Evolutionary conservation across 2,888 invertebrate genomes (phyloP).

Genomic region (Tuta absoluta): DNA sequence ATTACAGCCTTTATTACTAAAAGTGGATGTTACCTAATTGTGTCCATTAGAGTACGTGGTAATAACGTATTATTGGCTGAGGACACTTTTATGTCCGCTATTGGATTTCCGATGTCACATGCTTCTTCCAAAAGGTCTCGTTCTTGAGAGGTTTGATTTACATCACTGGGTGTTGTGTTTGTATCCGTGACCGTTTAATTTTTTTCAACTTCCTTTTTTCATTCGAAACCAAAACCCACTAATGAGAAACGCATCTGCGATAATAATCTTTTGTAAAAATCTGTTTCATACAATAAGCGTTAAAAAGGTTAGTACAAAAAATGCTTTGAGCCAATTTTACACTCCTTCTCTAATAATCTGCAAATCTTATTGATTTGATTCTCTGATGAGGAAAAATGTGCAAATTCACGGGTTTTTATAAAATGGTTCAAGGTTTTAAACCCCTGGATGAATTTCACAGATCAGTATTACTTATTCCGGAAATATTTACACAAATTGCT

Average conservation of each 20-base stretch:
- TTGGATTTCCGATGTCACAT: neutral
- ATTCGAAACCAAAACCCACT: conserved; percentile 32
- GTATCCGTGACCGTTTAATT: neutral
- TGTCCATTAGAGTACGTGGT: conserved; percentile 24
- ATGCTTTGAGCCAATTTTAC: conserved; percentile 50
- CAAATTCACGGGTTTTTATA: neutral
- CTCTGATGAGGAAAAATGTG: neutral
- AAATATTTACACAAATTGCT: conserved; percentile 4
- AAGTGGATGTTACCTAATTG: conserved; percentile 58
- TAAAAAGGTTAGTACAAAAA: conserved; percentile 48
- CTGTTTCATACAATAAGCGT: conserved; percentile 59
- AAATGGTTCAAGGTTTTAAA: neutral
- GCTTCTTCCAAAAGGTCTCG: conserved; percentile 24
- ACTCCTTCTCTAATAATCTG: conserved; percentile 38
- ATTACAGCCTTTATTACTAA: conserved; percentile 47
- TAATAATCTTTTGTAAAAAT: conserved; percentile 57
- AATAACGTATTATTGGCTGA: conserved; percentile 16
- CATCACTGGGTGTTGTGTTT: conserved; percentile 13
- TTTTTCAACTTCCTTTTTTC: conserved; percentile 11
- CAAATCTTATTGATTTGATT: neutral
- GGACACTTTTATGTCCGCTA: conserved; percentile 16
- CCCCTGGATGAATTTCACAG: neutral
- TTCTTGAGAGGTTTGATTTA: conserved; percentile 24
- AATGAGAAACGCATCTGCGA: conserved; percentile 43
- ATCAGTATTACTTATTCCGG: neutral